Evolutionary conservation across 37 sponge, comb jelly and placozoan species (phyloP), one percentile per base, ranked within the genome.

Genomic region (Mnemiopsis leidyi): DNA sequence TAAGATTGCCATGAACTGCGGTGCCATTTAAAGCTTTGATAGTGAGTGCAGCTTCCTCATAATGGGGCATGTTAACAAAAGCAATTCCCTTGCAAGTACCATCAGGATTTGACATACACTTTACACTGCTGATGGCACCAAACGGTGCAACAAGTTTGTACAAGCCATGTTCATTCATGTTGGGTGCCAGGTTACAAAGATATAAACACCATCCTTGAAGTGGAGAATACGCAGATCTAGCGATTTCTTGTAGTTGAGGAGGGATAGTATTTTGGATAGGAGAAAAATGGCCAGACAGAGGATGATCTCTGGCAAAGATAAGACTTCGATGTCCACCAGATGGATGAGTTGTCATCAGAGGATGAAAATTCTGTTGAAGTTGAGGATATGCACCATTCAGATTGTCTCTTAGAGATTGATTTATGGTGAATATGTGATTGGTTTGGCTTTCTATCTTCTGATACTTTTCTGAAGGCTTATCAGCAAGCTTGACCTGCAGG

Each of bases 11-110:
- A 18, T 97, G 94, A 23, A 94, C 37, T 30, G 88, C 69, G 48
- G 75, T 76, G 37, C 96, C 96, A 69, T 96, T 96, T 29, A 97
- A 94, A 24, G 39, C 38, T 68, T 92, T 29, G 32, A 97, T 95
- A 3, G 98, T 95, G 0, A 88, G 82, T 69, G 40, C 95, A 0
- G 98, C 98, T 30, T 97, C 97, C 29, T 96, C 98, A 40, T 97
- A 97, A 68, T 95, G 95, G 18, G 94, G 39, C 98, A 97, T 97
- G 94, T 96, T 97, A n/a, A 97, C 96, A 96, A 97, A 97, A 0
- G 96, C 98, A 69, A 93, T 96, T 20, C 97, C 94, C 69, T 97
- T 97, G 68, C 96, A 94, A 35, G 94, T 96, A 0, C 93, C 93
- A 28, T 38, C 68, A 0, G 67, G 68, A 25, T 96, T 95, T 68